Conservation (phyloP, 2,113 vertebrate genomes). For the Gymnarchus niloticus region DNA sequence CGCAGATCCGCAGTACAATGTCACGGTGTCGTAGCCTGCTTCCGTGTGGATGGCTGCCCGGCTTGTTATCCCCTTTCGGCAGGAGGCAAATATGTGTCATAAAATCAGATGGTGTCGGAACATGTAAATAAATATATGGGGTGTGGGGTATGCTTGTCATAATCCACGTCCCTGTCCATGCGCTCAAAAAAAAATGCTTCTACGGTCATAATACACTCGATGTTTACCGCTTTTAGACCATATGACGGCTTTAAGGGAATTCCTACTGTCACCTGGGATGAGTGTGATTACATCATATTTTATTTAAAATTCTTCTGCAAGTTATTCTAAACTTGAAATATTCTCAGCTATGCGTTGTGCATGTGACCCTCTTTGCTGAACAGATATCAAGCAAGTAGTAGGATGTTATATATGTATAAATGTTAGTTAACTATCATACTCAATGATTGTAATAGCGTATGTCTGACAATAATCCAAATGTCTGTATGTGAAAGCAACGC, state of each 20-base stretch:
- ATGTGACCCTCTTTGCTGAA: no score
- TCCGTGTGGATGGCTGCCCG: slow-evolving; percentile 4
- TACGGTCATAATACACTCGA: neutral
- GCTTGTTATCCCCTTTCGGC: slow-evolving; percentile 24
- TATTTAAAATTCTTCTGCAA: neutral
- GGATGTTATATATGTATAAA: no score
- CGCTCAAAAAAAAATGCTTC: neutral
- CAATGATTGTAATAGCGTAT: neutral
- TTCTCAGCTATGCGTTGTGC: neutral
- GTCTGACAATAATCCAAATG: neutral
- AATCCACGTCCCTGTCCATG: neutral
- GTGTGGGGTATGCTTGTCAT: neutral
- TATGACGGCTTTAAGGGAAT: neutral
- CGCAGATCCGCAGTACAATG: slow-evolving; percentile 24
- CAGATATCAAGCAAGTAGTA: neutral
- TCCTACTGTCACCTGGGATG: neutral
- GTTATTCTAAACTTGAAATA: no score
- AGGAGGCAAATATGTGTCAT: neutral
- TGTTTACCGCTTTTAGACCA: neutral
- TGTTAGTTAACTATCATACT: no score
- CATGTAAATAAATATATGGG: neutral
- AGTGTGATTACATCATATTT: neutral
- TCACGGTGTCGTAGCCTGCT: slow-evolving; percentile 23
- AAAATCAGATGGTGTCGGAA: slow-evolving; percentile 5
- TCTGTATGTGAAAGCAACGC: neutral